Percentiles rank a stretch among this genome's conserved stretches.
Conservation (phyloP, 2,113 vertebrate species). For the Rhynchopsitta pachyrhyncha region DNA sequence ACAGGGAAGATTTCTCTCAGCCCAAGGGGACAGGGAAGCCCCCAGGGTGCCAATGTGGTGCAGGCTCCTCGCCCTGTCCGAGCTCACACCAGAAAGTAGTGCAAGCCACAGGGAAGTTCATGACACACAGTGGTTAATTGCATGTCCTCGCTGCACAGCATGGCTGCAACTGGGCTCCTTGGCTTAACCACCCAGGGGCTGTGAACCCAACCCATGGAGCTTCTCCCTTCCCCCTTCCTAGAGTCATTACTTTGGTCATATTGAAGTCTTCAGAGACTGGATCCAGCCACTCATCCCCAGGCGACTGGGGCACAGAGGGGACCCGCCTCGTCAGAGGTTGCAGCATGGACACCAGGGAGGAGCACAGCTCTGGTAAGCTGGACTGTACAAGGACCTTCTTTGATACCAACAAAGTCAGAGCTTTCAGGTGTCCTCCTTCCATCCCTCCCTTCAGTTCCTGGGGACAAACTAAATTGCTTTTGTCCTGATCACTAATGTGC, state of each 20-base stretch:
- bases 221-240: not conserved
- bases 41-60: not conserved
- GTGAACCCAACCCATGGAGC: not conserved
- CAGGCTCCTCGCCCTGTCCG: not conserved
- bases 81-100: not conserved
- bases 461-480: constrained; percentile 39
- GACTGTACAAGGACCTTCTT: not conserved
- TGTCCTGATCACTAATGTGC: not conserved
- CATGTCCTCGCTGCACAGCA: not conserved
- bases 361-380: not conserved
- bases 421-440: not conserved
- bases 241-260: constrained; percentile 62
- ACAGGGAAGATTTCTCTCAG: not conserved
- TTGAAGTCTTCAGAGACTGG: constrained; percentile 28
- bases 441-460: not conserved
- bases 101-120: not conserved
- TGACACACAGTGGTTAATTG: not conserved
- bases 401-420: not conserved
- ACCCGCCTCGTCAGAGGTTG: not conserved
- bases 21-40: not conserved
- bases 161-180: not conserved
- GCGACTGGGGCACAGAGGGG: not conserved
- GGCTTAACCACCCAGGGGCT: not conserved
- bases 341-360: not conserved
- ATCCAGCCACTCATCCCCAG: not conserved